These are phyloP conservation scores for Chorisops tibialis DNA, from an alignment of 2,888 invertebrate genomes.

Conservation along the genomic window DNA sequence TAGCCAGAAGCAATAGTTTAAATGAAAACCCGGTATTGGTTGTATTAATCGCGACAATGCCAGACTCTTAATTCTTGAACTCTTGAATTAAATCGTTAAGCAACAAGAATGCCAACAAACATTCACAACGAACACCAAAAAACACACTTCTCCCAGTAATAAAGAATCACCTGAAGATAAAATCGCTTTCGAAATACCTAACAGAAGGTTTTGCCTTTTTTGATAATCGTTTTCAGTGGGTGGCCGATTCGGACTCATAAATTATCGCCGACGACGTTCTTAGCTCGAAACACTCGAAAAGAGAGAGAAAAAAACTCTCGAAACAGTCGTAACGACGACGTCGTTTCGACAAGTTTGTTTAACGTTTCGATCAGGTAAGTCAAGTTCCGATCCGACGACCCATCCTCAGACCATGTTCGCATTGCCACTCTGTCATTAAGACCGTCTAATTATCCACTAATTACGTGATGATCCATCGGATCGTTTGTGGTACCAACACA, in stretches of 20 bases:
- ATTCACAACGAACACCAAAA: no score
- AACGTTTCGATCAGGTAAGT: not conserved
- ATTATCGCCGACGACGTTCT: conserved; percentile 7
- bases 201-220: no score
- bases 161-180: no score
- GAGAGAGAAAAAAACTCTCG: not conserved
- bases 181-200: no score
- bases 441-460: conserved; percentile 20
- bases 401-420: not conserved
- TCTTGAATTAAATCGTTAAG: no score
- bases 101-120: no score
- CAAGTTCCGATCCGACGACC: not conserved
- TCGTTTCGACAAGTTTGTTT: conserved; percentile 7
- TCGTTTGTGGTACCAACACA: conserved; percentile 5
- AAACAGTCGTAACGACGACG: not conserved
- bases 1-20: no score
- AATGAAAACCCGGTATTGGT: no score
- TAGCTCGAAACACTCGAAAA: no score
- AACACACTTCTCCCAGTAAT: no score
- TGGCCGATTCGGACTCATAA: conserved; percentile 10
- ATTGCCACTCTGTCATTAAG: conserved; percentile 19
- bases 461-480: conserved; percentile 19
- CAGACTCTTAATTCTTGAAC: no score
- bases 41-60: no score
- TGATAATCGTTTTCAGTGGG: conserved; percentile 1